Base-by-base conservation (phyloP, 2,888 invertebrate species). In the Lithosia quadra region DNA sequence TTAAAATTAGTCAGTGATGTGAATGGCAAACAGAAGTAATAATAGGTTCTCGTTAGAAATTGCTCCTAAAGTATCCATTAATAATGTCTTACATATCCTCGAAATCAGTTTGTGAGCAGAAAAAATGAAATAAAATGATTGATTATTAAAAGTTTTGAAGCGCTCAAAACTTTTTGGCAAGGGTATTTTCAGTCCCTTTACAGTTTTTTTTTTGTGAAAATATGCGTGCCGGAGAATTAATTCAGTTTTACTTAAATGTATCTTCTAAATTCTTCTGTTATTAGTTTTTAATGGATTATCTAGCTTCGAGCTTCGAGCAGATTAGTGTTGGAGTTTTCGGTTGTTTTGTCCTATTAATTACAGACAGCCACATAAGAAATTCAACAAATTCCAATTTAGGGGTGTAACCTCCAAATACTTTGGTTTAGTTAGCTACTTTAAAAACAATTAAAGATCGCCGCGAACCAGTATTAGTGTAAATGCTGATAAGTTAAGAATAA, bases 101-200 rank as follows among this genome's bases (percentile, higher is more conserved):
- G 0, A 2, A 39, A 39, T 60, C 15, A 39, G 9, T 22, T 18
- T 39, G 15, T 10, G 18, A 39, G 36, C 10, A 63, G 33, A 53
- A 63, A 63, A 18, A 55, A 34, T 8, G 33, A 53, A 53, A 63
- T 34, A 55, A 49, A 63, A 63, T 63, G 63, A 63, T 63, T 33
- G 34, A 63, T 63, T 63, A 63, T 34, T 49, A 55, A 63, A 63
- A 63, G 63, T 63, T 63, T 34, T 34, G 34, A 63, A 21, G 18
- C n/a, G 9, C 22, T 55, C 21, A 7, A 56, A 64, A 53, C 36
- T 57, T 39, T 39, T 28, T 10, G 18, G 24, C 36, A n/a, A 36
- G 36, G 21, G 34, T 64, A 24, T 22, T 62, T 49, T 49, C 49
- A 49, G 55, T 11, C 22, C 34, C 33, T 55, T 34, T 55, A 55